Evolutionary conservation across 2,888 invertebrate species (phyloP).

Genomic region (Chymomyza amoena): DNA sequence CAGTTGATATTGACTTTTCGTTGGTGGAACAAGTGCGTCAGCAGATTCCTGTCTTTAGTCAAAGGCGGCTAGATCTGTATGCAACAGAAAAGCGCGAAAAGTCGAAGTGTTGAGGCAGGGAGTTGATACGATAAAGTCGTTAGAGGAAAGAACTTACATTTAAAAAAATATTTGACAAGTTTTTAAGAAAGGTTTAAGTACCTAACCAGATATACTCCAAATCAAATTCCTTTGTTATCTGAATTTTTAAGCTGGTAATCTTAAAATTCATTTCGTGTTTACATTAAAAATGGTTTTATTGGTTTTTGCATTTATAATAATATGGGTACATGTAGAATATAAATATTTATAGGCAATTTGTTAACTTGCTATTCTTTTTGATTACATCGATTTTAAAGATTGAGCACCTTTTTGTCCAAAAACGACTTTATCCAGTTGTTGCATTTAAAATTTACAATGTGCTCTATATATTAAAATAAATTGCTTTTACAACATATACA

Average conservation of each 20-base stretch:
- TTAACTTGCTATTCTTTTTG: no score
- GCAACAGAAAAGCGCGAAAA: constrained; percentile 39
- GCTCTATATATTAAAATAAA: background rate
- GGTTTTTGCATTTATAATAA: no score
- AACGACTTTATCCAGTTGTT: background rate
- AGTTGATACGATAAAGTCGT: background rate
- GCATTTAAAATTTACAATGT: background rate
- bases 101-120: constrained; percentile 7
- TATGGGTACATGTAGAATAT: no score
- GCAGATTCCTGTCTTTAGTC: constrained; percentile 89
- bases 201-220: no score
- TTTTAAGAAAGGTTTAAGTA: no score
- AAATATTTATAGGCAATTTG: no score
- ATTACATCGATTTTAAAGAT: no score
- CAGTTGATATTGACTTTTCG: constrained; percentile 87
- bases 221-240: no score
- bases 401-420: background rate
- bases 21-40: constrained; percentile 87
- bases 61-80: constrained; percentile 88
- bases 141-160: background rate
- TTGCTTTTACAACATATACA: background rate
- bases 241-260: no score
- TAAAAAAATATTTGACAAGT: no score
- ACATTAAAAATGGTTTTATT: no score
- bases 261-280: no score